Evolutionary conservation across 1,140 invertebrate species (phyloP).

Genomic region (Papilio aristodemus): DNA sequence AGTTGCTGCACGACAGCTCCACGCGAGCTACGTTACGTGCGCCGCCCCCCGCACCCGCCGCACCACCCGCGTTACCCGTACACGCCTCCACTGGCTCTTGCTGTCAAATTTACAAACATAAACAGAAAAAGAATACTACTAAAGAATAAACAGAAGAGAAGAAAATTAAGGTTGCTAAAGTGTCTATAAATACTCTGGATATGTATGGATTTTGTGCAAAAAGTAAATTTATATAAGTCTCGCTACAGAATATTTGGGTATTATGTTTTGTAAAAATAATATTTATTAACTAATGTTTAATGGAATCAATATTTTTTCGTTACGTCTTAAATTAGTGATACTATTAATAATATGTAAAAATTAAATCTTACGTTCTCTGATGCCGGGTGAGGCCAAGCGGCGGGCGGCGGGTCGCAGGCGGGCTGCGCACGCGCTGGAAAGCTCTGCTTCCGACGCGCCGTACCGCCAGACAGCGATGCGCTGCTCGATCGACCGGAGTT

Average conservation of each 20-base stretch:
- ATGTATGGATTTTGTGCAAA: too few species aligned
- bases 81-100: slow-evolving; percentile 45
- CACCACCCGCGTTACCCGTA: slow-evolving; percentile 21
- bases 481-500: slow-evolving; percentile 45
- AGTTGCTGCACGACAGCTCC: slow-evolving; percentile 90
- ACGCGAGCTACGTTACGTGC: slow-evolving; percentile 77
- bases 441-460: slow-evolving; percentile 86
- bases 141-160: neutral
- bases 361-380: slow-evolving; percentile 58
- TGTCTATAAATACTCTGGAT: too few species aligned
- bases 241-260: too few species aligned
- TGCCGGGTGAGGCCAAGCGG: slow-evolving; percentile 43
- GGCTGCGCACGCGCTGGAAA: slow-evolving; percentile 85
- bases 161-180: too few species aligned
- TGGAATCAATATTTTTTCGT: too few species aligned
- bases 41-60: slow-evolving; percentile 55
- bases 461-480: slow-evolving; percentile 69
- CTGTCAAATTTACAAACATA: slow-evolving; percentile 29
- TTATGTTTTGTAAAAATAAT: too few species aligned
- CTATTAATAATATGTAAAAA: too few species aligned
- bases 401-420: slow-evolving; percentile 62
- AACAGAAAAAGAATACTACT: neutral
- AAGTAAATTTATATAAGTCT: too few species aligned
- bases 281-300: too few species aligned
- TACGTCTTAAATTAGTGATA: too few species aligned